A percentile compares a stretch with the other conserved stretches of the same genome.
Evolutionary conservation across 2,888 invertebrate genomes (phyloP).

Genomic region (Callosobruchus maculatus): DNA sequence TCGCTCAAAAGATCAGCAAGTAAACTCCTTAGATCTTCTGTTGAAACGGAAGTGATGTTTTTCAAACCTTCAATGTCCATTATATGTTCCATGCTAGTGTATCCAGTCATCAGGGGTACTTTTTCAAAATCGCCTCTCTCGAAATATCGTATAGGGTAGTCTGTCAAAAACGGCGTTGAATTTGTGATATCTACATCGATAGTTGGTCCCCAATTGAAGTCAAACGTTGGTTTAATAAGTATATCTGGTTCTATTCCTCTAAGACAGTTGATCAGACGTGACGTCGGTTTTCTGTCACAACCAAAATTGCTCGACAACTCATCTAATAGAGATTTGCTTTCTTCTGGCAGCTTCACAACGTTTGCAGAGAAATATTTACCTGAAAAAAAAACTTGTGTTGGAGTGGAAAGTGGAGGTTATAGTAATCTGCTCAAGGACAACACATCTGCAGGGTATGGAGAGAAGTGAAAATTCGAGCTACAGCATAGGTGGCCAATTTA

Average conservation of each 20-base stretch:
- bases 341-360: slow-evolving; percentile 61
- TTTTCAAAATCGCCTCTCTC: slow-evolving; percentile 61
- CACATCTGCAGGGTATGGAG: too few species aligned
- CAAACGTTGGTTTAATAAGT: slow-evolving; percentile 56
- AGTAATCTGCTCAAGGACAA: too few species aligned
- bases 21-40: slow-evolving; percentile 47
- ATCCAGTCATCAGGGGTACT: slow-evolving; percentile 67
- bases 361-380: slow-evolving; percentile 55
- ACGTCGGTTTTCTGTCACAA: slow-evolving; percentile 66
- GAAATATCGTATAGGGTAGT: slow-evolving; percentile 62
- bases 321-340: slow-evolving; percentile 61
- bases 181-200: slow-evolving; percentile 70
- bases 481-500: too few species aligned
- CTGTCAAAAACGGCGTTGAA: slow-evolving; percentile 62
- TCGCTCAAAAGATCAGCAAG: slow-evolving; percentile 60
- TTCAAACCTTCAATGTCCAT: slow-evolving; percentile 57
- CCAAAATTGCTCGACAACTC: slow-evolving; percentile 63
- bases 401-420: too few species aligned
- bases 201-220: slow-evolving; percentile 69
- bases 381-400: slow-evolving; percentile 21
- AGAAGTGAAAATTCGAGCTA: too few species aligned
- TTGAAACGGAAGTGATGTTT: slow-evolving; percentile 55
- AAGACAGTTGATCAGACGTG: slow-evolving; percentile 65
- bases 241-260: slow-evolving; percentile 58
- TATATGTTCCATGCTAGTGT: slow-evolving; percentile 79